Percentiles rank a stretch among this genome's conserved stretches.
Conservation (phyloP, 1,140 invertebrate species). For the Drosophila funebris region DNA sequence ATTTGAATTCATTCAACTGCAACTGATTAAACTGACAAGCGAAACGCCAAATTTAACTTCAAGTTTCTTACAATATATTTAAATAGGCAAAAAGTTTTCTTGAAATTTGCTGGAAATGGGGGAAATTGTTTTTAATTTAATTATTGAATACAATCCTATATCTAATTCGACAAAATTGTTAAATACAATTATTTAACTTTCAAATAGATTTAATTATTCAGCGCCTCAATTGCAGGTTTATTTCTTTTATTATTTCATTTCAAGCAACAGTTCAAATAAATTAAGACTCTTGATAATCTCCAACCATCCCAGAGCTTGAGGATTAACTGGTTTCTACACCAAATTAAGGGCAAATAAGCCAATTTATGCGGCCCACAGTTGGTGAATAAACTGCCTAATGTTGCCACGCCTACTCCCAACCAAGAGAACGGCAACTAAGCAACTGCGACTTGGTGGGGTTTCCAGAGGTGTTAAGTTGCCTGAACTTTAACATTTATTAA, state of each 20-base stretch:
- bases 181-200: background rate
- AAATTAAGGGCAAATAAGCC: slow-evolving; percentile 49
- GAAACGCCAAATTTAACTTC: background rate
- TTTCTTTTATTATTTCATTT: slow-evolving; percentile 24
- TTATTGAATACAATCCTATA: background rate
- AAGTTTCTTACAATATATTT: slow-evolving; percentile 13
- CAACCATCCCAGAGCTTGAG: slow-evolving; percentile 1
- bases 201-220: background rate
- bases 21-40: slow-evolving; percentile 30
- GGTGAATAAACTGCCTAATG: slow-evolving; percentile 27
- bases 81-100: background rate
- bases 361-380: slow-evolving; percentile 34
- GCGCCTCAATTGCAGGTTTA: background rate
- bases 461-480: slow-evolving; percentile 6
- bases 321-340: slow-evolving; percentile 18
- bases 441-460: background rate
- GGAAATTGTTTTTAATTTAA: background rate
- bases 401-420: slow-evolving; percentile 22
- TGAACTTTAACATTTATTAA: slow-evolving; percentile 64
- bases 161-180: background rate
- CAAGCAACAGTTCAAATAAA: background rate
- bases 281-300: background rate
- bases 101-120: background rate
- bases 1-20: slow-evolving; percentile 50
- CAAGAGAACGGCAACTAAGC: background rate